These are phyloP conservation scores for Pteropus alecto DNA, from an alignment of 2,113 vertebrate species.

Conservation along the genomic window DNA sequence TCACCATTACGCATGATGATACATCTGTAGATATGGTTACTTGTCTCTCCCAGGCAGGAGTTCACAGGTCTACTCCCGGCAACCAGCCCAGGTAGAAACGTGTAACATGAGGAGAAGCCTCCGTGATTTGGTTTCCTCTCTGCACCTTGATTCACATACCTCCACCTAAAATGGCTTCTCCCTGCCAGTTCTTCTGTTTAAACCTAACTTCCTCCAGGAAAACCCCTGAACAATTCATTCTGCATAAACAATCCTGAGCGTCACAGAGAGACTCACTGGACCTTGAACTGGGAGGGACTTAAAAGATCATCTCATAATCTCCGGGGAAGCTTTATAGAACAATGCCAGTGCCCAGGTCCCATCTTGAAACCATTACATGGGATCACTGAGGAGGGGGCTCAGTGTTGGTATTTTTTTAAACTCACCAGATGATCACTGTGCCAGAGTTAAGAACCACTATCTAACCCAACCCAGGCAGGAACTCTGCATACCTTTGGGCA, in stretches of 20 bases:
- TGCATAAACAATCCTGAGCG: not conserved
- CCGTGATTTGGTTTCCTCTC: not conserved
- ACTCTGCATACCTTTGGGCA: fast-evolving
- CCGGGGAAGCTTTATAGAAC: not conserved
- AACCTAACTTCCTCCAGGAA: not conserved
- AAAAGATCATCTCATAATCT: not conserved
- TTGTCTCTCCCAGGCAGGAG: not conserved
- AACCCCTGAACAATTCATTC: not conserved
- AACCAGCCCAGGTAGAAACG: not conserved
- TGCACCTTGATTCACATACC: fast-evolving
- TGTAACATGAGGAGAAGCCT: not conserved
- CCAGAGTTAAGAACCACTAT: not conserved
- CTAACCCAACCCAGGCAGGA: not conserved
- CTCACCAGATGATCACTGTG: not conserved
- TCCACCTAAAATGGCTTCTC: not conserved
- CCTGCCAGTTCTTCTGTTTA: not conserved
- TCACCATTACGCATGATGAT: no score
- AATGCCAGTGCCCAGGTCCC: not conserved
- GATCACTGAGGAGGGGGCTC: not conserved
- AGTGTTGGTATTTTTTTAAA: not conserved
- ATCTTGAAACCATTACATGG: not conserved
- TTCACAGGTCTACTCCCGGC: not conserved
- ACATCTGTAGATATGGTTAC: fast-evolving
- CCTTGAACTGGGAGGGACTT: not conserved
- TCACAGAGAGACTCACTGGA: not conserved